Evolutionary conservation across 2,797 vertebrate species (phyloP).

Genomic region (Odontamblyopus rebecca): DNA sequence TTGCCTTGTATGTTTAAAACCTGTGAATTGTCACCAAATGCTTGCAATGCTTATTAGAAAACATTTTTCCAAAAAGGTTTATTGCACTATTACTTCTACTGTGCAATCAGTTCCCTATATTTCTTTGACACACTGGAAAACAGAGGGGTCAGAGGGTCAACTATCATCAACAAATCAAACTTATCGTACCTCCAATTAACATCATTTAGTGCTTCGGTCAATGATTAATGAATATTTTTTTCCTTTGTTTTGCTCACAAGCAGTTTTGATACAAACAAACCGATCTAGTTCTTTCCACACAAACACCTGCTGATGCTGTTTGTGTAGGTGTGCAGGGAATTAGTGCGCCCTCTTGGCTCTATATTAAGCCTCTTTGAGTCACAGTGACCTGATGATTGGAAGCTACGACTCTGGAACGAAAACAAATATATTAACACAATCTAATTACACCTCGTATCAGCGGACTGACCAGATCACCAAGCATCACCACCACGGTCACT

Average conservation of each 20-base stretch:
- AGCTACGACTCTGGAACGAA: conserved; percentile 16
- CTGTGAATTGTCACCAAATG: too few species aligned
- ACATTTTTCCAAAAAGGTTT: too few species aligned
- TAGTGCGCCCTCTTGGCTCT: conserved; percentile 27
- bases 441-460: conserved; percentile 20
- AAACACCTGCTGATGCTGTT: conserved; percentile 6
- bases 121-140: too few species aligned
- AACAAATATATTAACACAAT: conserved; percentile 36
- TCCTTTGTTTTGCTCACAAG: not conserved
- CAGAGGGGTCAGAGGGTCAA: too few species aligned
- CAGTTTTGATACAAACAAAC: too few species aligned
- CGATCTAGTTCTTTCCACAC: not conserved
- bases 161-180: too few species aligned
- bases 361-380: conserved; percentile 41
- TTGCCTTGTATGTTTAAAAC: too few species aligned
- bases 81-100: too few species aligned
- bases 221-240: not conserved
- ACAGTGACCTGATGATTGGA: conserved; percentile 43
- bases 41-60: too few species aligned
- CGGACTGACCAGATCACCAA: conserved; percentile 1
- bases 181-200: not conserved
- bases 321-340: conserved; percentile 39
- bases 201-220: too few species aligned
- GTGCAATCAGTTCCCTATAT: too few species aligned
- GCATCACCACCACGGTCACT: not conserved